Base-by-base conservation (phyloP, 2,113 vertebrate species). In the Dicentrarchus labrax region DNA sequence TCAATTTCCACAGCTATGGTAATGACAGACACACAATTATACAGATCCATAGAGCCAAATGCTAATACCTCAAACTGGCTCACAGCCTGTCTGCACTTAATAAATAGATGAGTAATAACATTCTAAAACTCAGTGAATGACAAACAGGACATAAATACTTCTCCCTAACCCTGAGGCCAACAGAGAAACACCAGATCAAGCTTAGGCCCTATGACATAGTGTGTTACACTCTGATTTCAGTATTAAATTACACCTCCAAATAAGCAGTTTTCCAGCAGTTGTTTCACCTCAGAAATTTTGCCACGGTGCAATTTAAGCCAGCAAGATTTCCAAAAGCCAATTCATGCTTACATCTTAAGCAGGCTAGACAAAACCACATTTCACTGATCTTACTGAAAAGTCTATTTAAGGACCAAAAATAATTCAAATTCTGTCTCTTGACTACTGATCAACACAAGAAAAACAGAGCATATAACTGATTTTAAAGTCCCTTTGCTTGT, bases 251-350 rank as follows among this genome's bases (percentile, higher is more conserved):
- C 48, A 72, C 43, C 57, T 70, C 17, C 8, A 61, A 71, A 85
- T 74, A 48, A 54, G 24, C 19, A 2, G 24, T 30, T 30, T 30
- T 30, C 30, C 30, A 30, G 24, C 48, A 83, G 30, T 30, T 30
- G 30, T 30, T 84, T 61, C 54, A 87, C 43, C 54, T 70, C n/a
- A 76, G 47, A 66, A 75, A 80, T 60, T 74, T 45, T 71, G n/a
- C 39, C 64, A 72, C 8, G 6, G 41, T 64, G 50, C n/a, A 56
- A 41, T 64, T 74, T 30, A n/a, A 71, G 16, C 38, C 56, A 48
- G 48, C 22, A 64, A 72, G 17, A 60, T 56, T 50, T 53, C 60
- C 75, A 75, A 85, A 89, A 76, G 36, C 38, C 30, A 41, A 75
- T 53, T 47, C 43, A 69, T 76, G 78, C 67, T 76, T 64, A 80